Base-by-base conservation (phyloP, 2,113 vertebrate species). In the Toxotes chatareus region DNA sequence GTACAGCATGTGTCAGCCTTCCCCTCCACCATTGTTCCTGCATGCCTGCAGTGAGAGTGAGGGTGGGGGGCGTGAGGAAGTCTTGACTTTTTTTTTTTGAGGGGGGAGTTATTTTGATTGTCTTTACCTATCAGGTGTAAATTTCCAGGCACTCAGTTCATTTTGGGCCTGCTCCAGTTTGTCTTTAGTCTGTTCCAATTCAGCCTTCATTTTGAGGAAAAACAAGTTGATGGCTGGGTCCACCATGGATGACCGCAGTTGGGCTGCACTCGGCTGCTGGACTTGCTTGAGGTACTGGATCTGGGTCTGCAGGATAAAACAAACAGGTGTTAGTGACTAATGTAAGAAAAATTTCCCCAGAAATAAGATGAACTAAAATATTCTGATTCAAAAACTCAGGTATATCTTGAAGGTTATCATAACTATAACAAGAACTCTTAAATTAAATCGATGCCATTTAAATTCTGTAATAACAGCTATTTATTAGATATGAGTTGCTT, bases 71-170 rank as follows among this genome's bases (percentile, higher is more conserved):
- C 98, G 96, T 97, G 97, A 97, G 97, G 92, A 97, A 96, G 97
- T 99, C 98, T 99, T 98, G 97, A 97, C 97, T 97, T 93, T 93
- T 93, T 93, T 76, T 70, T 53, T 59, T 60, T 62, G 40, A 36
- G 88, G 87, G 92, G 89, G 92, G 96, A 96, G 96, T 97, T 98
- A 97, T 97, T 98, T 98, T 96, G 96, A 97, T 98, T 97, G 97
- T 97, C 92, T 94, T 98, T 99, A 99, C 98, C 98, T 99, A 99
- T 99, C 98, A 98, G 98, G 97, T 97, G 97, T 99, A 99, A 99
- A 99, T 96, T 99, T 99, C 98, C 97, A 99, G 98, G 98, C 98
- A 99, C 98, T 99, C 97, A 99, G 97, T 99, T 99, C 98, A 99
- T 99, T 99, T 99, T 99, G 98, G 96, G 97, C 98, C 98, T 99